Evolutionary conservation across 2,888 invertebrate genomes (phyloP), one percentile per base, ranked within the genome.

Genomic region (Lepeophtheirus nordmannii): DNA sequence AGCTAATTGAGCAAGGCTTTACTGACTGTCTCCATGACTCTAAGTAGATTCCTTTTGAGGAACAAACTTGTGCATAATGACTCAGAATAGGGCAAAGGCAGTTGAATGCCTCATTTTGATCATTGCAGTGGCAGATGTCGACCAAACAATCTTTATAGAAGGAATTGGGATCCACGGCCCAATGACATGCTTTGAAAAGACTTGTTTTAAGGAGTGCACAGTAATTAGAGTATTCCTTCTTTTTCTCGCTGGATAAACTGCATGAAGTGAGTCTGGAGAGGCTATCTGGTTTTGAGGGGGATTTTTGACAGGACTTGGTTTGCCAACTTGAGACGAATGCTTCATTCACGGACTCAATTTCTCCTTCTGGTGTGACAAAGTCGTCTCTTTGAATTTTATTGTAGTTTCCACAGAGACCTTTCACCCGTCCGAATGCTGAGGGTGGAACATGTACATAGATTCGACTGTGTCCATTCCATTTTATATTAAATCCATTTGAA

Each of bases 321-420:
- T 46, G 53, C 91, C 91, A 92, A 12, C 90, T 86, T 76, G 91
- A 89, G 0, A 86, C 91, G 73, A 92, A 92, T 20, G 87, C 77
- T 61, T 83, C 78, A 0, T 86, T 80, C 8, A 86, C 85, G 0
- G 82, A 84, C 73, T 89, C 89, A 1, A 84, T 78, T 46, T 85
- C 76, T 0, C 87, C 87, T 10, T 87, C 85, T 0, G 87, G 85
- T 2, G 64, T 85, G 74, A 85, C 84, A 80, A 89, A 89, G 75
- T 92, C 93, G 72, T 93, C 89, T 46, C 82, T 80, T 71, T 83
- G 82, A 73, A 92, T 85, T 58, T 83, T 84, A 75, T 93, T 90
- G 77, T 85, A 92, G 75, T 93, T 90, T 1, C 93, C 93, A 73
- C 93, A 93, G 1, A 93, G 79, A 66, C 93, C 93, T 75, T 82